Evolutionary conservation across 2,113 vertebrate species (phyloP).

Genomic region (Phylloscopus trochilus): DNA sequence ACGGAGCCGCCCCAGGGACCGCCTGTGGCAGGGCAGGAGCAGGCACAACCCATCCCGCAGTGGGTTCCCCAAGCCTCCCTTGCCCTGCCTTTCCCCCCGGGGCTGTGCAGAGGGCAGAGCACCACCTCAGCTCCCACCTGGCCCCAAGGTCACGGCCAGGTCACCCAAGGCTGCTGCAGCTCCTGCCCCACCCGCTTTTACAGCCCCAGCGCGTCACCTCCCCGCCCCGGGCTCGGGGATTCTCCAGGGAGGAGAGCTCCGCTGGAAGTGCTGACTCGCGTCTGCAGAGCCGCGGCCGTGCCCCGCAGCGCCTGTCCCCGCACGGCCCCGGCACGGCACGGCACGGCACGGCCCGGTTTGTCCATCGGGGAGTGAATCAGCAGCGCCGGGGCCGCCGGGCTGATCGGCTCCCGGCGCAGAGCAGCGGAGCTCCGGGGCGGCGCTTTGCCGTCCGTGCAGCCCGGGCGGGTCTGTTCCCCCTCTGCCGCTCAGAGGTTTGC

Average conservation of each 20-base stretch:
- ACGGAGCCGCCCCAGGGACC: too few species aligned
- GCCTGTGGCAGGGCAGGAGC: not conserved
- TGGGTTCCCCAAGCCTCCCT: not conserved
- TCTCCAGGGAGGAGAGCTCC: not conserved
- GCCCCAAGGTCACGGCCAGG: not conserved
- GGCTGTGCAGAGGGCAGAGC: not conserved
- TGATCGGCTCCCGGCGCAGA: not conserved
- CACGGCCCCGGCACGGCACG: not conserved
- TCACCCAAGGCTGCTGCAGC: not conserved
- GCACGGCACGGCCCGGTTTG: not conserved
- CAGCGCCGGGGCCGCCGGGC: not conserved
- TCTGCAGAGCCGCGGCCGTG: rapidly evolving
- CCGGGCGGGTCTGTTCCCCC: not conserved
- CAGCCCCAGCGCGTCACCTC: not conserved
- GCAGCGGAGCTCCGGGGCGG: not conserved
- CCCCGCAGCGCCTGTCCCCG: not conserved
- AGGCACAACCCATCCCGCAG: rapidly evolving
- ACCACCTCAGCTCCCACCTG: not conserved
- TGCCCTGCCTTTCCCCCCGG: not conserved
- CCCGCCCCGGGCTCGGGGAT: rapidly evolving
- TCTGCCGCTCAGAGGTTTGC: not conserved
- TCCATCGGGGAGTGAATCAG: conserved; percentile 5
- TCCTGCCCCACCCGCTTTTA: not conserved
- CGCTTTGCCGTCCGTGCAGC: not conserved
- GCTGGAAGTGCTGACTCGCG: not conserved